phyloP scores from a whole-genome alignment of 2,113 vertebrate species.

The Emydocephalus ijimae region DNA sequence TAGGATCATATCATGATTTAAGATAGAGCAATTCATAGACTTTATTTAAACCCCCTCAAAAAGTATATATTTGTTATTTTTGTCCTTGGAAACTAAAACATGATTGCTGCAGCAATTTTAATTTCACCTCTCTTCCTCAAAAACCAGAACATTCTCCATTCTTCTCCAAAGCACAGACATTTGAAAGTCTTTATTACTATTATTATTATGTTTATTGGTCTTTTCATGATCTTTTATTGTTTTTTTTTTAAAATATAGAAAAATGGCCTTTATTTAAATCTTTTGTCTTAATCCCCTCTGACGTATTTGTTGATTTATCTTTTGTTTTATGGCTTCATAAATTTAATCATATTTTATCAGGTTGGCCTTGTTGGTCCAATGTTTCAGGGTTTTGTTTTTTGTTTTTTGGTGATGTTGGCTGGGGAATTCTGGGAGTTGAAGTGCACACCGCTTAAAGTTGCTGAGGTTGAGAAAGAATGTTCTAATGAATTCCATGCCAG shows the following conservation, averaged over 20 bases:
- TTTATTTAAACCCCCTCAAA: background rate
- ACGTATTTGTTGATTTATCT: background rate
- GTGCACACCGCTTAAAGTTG: no score
- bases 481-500: background rate
- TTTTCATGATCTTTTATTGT: no score
- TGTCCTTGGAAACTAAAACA: background rate
- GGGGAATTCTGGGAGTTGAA: no score
- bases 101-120: background rate
- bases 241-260: no score
- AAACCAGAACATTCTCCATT: background rate
- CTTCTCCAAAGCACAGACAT: background rate
- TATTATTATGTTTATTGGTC: no score
- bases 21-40: background rate
- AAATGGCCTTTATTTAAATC: background rate
- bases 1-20: background rate
- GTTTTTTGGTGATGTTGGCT: background rate
- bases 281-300: background rate
- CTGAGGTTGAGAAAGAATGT: background rate
- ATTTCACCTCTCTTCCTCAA: background rate
- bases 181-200: background rate
- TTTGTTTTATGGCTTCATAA: background rate
- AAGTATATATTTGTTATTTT: background rate
- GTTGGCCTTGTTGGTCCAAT: background rate
- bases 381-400: background rate
- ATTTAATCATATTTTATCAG: background rate